Base-by-base conservation (phyloP, 2,888 invertebrate species). In the Globia sparganii region DNA sequence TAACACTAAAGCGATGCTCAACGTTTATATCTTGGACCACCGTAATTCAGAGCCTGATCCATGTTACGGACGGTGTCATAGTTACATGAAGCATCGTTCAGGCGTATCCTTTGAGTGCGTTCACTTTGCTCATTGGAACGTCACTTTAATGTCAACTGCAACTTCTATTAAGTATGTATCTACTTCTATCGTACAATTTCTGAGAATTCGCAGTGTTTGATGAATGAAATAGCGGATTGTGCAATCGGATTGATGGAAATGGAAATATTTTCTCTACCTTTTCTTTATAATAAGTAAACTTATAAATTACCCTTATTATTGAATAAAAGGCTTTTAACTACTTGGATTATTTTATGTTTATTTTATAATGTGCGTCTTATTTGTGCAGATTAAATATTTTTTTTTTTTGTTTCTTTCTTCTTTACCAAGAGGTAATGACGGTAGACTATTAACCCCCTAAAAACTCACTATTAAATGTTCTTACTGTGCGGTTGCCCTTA, bases 41-140 rank as follows among this genome's bases (percentile, higher is more conserved):
- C 67, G 75, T 88, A 89, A 90, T 89, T 85, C 87, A 37, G 11
- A 67, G 81, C 86, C 90, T 89, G 88, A 89, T 67, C 88, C 90
- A 90, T 89, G 9, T 68, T 91, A 84, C 79, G 83, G 86, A 86
- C 87, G 89, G 90, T 90, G 90, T 91, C 91, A 86, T 88, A 90
- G 92, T 91, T 90, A 92, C 91, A 89, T 85, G 88, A 88, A 91
- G 91, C 88, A 90, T 89, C 90, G 89, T 90, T 90, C 90, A 88
- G 87, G 87, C 92, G 89, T 91, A 91, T 90, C 92, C 90, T 90
- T 92, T 91, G 92, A 93, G 92, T 89, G 91, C 91, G 91, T 92
- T 92, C 90, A 91, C 93, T 93, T 92, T 91, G 90, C 91, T 90
- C 91, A 92, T 93, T 91, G 90, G 89, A 84, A 89, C 89, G 84